Percentiles rank a stretch among this genome's conserved stretches.
Evolutionary conservation across 2,113 vertebrate species (phyloP).

Genomic region (Petroica traversi): DNA sequence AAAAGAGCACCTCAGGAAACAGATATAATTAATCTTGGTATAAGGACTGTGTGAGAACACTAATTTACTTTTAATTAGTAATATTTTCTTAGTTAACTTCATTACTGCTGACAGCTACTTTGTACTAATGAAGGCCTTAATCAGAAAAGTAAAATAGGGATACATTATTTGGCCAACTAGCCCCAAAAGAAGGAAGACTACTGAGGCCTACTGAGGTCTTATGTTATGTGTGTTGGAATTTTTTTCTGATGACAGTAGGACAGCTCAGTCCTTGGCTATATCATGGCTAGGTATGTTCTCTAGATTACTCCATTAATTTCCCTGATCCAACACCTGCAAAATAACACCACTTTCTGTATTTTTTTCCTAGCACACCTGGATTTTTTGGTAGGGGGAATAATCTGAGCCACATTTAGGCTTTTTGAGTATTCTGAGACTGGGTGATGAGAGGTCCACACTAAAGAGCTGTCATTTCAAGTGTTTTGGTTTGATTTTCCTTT

Average conservation of each 20-base stretch:
- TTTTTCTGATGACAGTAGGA: background rate
- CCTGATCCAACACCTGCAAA: background rate
- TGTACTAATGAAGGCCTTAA: background rate
- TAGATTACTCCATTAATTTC: background rate
- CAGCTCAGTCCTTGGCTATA: background rate
- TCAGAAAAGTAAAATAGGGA: background rate
- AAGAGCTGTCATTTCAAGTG: background rate
- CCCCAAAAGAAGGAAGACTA: background rate
- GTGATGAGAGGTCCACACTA: background rate
- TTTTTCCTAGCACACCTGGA: background rate
- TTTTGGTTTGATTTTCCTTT: background rate
- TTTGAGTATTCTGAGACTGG: background rate
- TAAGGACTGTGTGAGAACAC: background rate
- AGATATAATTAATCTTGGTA: background rate
- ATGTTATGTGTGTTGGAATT: accelerated
- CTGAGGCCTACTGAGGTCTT: background rate
- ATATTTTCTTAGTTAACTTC: background rate
- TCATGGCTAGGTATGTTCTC: background rate
- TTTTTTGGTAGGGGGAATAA: background rate
- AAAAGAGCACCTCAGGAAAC: background rate
- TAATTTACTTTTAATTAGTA: background rate
- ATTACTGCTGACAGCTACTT: background rate
- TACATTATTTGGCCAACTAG: background rate
- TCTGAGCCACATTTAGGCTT: background rate
- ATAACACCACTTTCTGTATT: accelerated